These are phyloP conservation scores for Vipera latastei DNA, from an alignment of 2,797 vertebrate genomes.

Conservation along the genomic window DNA sequence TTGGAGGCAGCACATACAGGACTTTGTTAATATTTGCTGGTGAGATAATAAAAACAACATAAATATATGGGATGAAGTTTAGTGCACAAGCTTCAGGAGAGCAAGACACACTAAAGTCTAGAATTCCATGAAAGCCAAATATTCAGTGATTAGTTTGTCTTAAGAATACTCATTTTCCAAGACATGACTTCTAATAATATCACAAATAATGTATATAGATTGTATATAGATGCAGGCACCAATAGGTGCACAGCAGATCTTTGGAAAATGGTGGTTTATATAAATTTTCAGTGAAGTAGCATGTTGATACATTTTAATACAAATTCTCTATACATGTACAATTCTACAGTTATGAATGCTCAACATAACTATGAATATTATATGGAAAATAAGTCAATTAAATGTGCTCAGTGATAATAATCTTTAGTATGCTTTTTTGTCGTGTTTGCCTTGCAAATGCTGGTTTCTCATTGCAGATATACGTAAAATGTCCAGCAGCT, in stretches of 20 bases:
- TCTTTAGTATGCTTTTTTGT: not conserved
- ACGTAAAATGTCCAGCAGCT: not conserved
- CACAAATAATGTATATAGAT: not conserved
- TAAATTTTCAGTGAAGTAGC: not conserved
- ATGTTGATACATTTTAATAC: not conserved
- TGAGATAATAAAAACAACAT: not conserved
- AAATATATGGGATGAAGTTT: not conserved
- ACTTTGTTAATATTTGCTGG: not conserved
- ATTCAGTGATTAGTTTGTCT: not conserved
- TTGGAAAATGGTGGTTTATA: not conserved
- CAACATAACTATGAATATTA: not conserved
- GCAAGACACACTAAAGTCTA: not conserved
- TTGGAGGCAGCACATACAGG: not conserved
- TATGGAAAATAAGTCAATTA: constrained; percentile 1
- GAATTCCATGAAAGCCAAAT: not conserved
- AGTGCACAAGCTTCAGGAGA: not conserved
- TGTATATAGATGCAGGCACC: not conserved
- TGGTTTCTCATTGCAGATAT: not conserved
- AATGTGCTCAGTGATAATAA: constrained; percentile 10
- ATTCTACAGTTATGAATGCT: not conserved
- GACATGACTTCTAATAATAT: not conserved
- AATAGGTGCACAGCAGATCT: not conserved
- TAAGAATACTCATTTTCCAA: not conserved
- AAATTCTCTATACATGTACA: rapidly evolving
- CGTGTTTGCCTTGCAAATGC: constrained; percentile 24